Percentiles rank a stretch among this genome's conserved stretches.
These are phyloP conservation scores for Chloroceryle inda DNA, from an alignment of 2,797 vertebrate genomes.

Conservation along the genomic window DNA sequence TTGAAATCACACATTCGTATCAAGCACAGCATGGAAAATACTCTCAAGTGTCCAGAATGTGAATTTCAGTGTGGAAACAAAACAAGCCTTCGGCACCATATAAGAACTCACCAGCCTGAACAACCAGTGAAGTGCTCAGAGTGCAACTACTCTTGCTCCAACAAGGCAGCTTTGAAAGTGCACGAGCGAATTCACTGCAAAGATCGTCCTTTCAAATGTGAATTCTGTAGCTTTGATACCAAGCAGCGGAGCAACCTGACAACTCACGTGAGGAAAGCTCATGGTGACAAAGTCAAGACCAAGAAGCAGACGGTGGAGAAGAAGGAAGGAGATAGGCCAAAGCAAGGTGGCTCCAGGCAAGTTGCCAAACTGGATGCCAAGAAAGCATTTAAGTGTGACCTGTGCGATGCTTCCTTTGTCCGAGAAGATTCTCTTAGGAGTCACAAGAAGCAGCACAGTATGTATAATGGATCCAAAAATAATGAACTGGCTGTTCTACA, in stretches of 20 bases:
- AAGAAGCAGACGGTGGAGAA: constrained; percentile 64
- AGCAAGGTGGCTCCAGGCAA: constrained; percentile 85
- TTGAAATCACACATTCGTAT: constrained; percentile 95
- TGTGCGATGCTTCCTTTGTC: constrained; percentile 92
- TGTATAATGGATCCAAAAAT: constrained; percentile 65
- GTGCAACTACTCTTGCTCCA: constrained; percentile 95
- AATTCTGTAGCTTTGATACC: constrained; percentile 90
- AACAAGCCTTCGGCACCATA: constrained; percentile 89
- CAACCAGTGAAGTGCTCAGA: constrained; percentile 90
- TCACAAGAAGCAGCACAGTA: constrained; percentile 93
- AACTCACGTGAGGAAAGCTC: constrained; percentile 92
- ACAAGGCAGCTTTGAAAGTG: constrained; percentile 91
- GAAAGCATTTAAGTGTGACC: constrained; percentile 90
- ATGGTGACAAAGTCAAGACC: constrained; percentile 84
- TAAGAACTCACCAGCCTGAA: constrained; percentile 89
- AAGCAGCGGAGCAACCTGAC: constrained; percentile 96
- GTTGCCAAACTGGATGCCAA: constrained; percentile 91
- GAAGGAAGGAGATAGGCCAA: constrained; percentile 76
- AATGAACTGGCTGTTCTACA: constrained; percentile 78
- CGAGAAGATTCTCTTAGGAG: constrained; percentile 95
- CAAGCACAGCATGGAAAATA: constrained; percentile 89
- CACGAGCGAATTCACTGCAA: constrained; percentile 94
- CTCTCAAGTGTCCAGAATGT: constrained; percentile 88
- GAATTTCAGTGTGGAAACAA: constrained; percentile 94
- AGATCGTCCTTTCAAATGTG: constrained; percentile 93